Evolutionary conservation across 1,140 invertebrate species (phyloP), one percentile per base, ranked within the genome.

Genomic region (Alviniconcha marisindica): DNA sequence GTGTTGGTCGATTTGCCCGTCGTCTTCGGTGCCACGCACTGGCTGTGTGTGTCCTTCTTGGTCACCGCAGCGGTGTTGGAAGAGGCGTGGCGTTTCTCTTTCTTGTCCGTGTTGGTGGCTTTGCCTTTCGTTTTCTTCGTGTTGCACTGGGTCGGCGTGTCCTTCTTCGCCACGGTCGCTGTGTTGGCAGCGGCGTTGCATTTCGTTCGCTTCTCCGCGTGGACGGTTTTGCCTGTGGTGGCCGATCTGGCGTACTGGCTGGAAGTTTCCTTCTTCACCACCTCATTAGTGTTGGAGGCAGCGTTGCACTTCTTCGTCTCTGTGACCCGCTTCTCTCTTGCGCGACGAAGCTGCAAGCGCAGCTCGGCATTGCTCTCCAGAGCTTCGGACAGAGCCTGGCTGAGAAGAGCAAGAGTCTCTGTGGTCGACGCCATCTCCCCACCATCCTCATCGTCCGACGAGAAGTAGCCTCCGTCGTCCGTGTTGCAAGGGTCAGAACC

Each of bases 331-430:
- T 24, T 60, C 4, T 28, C 38, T 2, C 5, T 42, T 12, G 24
- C 36, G 14, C 24, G 69, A 28, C 36, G 33, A 14, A 71, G 10
- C 69, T 71, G 69, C 12, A 24, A n/a, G 24, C 40, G 78, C 15
- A 80, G 38, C 10, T 80, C 78, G 4, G 78, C 54, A 24, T 80
- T 80, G 31, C 69, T 60, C 38, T 66, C 33, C 38, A 80, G 33
- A 1, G 56, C 54, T 38, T 80, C 78, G 1, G 56, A 15, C 33
- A 80, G 60, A 24, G 78, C 78, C 21, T 15, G 10, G 56, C 36
- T 60, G 5, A 80, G 78, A 31, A 80, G 56, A 15, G 38, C 60
- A 14, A 80, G 18, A 18, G 18, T 40, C 42, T 80, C 78, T n/a
- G 4, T 2, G n/a, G 24, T 7, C 2, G 0, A 40, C 3, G 10